A percentile compares a stretch with the other conserved stretches of the same genome.
Conservation (phyloP, 2,113 vertebrate species). For the Lepisosteus osseus region DNA sequence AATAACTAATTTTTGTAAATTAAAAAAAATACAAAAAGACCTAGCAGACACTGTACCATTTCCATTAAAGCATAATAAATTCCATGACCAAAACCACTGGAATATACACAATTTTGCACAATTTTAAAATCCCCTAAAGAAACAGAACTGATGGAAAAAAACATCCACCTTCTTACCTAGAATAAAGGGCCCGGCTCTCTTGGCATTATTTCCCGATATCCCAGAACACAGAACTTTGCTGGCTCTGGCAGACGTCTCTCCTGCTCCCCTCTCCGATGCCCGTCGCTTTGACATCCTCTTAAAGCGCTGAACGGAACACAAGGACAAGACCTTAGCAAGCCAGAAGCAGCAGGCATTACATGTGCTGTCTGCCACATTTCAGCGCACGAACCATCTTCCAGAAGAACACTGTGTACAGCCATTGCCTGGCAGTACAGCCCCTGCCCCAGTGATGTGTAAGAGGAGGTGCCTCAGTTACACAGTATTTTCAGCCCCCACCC, state of each 20-base stretch:
- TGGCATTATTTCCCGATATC: slow-evolving; percentile 89
- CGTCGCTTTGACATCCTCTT: slow-evolving; percentile 92
- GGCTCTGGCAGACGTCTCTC: slow-evolving; percentile 85
- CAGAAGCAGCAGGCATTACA: neutral
- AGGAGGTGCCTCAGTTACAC: neutral
- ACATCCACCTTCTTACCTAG: slow-evolving; percentile 70
- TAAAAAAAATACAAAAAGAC: too few species aligned
- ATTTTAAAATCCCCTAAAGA: too few species aligned
- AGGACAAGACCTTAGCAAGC: neutral
- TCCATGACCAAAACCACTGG: too few species aligned
- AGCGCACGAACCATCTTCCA: neutral
- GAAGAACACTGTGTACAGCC: neutral
- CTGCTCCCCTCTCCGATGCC: slow-evolving; percentile 88
- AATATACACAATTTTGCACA: too few species aligned
- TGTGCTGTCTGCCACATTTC: neutral
- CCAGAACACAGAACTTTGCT: slow-evolving; percentile 86
- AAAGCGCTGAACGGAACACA: slow-evolving; percentile 59
- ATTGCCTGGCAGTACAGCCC: neutral
- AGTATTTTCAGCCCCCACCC: neutral
- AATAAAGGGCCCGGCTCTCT: slow-evolving; percentile 94
- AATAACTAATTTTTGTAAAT: too few species aligned
- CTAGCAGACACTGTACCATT: too few species aligned
- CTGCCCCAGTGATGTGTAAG: neutral
- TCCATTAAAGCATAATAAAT: too few species aligned
- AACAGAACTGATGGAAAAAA: too few species aligned